These are phyloP conservation scores for Peromyscus melanophrys DNA, from an alignment of 2,797 vertebrate genomes.

Conservation along the genomic window DNA sequence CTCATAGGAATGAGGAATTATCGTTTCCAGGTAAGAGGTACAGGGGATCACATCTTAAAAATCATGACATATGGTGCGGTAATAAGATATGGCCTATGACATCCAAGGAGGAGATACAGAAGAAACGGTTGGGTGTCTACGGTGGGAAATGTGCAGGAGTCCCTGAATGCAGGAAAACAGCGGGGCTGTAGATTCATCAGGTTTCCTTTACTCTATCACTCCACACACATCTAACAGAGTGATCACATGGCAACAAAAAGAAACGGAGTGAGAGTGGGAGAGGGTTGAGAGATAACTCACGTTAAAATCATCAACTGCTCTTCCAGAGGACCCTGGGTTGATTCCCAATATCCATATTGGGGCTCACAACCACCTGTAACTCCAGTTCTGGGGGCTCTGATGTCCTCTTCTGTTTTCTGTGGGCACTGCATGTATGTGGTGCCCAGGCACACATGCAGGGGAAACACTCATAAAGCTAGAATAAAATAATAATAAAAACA, in stretches of 20 bases:
- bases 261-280: not conserved
- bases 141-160: not conserved
- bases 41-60: not conserved
- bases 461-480: not conserved
- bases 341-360: not conserved
- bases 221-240: not conserved
- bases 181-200: fast-evolving
- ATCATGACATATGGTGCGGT: not conserved
- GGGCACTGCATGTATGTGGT: not conserved
- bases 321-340: not conserved
- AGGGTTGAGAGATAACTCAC: not conserved
- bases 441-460: not conserved
- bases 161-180: not conserved
- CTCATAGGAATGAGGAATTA: not conserved
- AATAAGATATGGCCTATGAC: not conserved
- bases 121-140: not conserved
- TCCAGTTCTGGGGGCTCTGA: not conserved
- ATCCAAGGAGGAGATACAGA: not conserved
- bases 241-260: not conserved
- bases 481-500: not conserved
- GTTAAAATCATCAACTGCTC: not conserved
- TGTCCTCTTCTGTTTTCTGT: not conserved
- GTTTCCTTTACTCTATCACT: not conserved
- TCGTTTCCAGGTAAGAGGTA: not conserved
- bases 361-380: not conserved